Conservation (phyloP, 2,797 vertebrate genomes). For the Myoxocephalus aenaeus region DNA sequence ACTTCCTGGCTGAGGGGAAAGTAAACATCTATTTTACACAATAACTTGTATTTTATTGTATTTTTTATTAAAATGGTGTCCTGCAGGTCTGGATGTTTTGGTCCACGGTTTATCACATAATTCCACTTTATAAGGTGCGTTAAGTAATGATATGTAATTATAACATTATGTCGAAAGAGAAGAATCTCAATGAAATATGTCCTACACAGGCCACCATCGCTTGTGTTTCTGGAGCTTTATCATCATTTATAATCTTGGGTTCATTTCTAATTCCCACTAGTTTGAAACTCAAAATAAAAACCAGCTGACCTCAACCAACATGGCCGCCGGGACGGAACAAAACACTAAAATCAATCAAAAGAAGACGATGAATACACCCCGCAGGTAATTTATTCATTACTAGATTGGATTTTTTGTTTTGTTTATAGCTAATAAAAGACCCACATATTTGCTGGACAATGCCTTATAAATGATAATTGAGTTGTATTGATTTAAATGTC, state of each 20-base stretch:
- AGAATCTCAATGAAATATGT: too few species aligned
- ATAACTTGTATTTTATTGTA: too few species aligned
- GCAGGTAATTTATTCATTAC: slow-evolving; percentile 3
- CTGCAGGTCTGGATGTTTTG: slow-evolving; percentile 3
- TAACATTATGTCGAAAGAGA: background rate
- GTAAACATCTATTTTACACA: background rate
- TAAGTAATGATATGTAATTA: slow-evolving; percentile 23
- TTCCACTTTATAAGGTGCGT: background rate
- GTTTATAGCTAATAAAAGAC: slow-evolving; percentile 21
- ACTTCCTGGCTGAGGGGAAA: too few species aligned
- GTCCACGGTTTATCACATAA: background rate
- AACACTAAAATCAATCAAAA: slow-evolving; percentile 21
- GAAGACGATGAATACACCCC: background rate
- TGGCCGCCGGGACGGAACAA: slow-evolving; percentile 17
- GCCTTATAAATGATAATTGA: background rate
- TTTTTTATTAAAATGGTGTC: background rate
- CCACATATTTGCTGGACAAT: background rate
- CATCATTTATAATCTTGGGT: background rate
- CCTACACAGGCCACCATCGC: background rate
- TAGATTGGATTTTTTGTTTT: background rate
- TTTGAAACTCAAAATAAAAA: slow-evolving; percentile 9
- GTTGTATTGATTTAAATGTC: background rate
- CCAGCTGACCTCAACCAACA: slow-evolving; percentile 9
- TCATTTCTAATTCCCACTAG: slow-evolving; percentile 14
- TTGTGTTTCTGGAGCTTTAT: background rate